A percentile compares a stretch with the other conserved stretches of the same genome.
Conservation (phyloP, 2,113 vertebrate genomes). For the Leptocoma aspasia region DNA sequence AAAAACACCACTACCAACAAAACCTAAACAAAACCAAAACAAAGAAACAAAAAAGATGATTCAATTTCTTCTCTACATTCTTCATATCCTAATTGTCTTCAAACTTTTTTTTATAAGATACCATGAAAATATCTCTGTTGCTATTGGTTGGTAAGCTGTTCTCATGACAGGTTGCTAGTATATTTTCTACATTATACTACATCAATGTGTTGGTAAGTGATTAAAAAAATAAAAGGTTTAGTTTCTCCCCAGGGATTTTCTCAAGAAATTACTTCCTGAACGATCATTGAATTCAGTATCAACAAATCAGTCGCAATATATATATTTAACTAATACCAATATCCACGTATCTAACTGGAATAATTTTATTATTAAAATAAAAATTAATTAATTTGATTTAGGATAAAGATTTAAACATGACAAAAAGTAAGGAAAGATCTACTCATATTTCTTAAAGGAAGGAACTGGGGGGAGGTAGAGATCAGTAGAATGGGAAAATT, state of each 20-base stretch:
- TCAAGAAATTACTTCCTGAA: neutral
- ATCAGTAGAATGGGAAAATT: neutral
- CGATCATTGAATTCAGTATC: neutral
- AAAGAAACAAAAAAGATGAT: neutral
- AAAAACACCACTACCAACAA: neutral
- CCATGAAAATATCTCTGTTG: neutral
- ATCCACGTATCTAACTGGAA: neutral
- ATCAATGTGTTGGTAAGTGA: neutral
- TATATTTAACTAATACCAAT: neutral
- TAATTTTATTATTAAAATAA: neutral
- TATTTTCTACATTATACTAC: neutral
- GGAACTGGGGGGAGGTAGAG: fast-evolving
- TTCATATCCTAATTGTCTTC: neutral
- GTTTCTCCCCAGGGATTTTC: neutral
- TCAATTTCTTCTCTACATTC: neutral
- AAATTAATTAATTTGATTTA: neutral
- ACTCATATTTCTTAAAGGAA: neutral
- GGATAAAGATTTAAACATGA: neutral
- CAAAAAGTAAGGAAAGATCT: neutral
- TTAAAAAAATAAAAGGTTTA: neutral
- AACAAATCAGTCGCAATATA: neutral
- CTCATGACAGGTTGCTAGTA: neutral
- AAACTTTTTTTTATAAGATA: neutral
- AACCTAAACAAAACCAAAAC: too few relatives aligned
- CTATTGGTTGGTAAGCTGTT: neutral